Evolutionary conservation across 1,140 invertebrate species (phyloP).

Genomic region (Meloidogyne chitwoodi): DNA sequence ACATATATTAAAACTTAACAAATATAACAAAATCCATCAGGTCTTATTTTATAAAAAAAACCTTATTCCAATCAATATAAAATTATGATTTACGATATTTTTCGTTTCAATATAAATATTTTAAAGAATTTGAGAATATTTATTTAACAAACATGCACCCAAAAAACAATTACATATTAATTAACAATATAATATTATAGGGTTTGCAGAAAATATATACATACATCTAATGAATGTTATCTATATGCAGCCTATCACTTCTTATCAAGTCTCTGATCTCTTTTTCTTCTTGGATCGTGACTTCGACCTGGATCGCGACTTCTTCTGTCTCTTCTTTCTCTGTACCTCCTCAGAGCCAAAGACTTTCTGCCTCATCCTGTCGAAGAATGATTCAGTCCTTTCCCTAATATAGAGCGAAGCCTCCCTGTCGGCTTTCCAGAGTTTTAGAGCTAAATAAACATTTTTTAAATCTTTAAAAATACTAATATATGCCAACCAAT

Average conservation of each 20-base stretch:
- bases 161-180: too few species aligned
- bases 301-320: background rate
- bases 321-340: background rate
- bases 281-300: background rate
- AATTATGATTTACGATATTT: too few species aligned
- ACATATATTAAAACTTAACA: too few species aligned
- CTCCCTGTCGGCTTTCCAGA: background rate
- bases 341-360: background rate
- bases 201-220: background rate
- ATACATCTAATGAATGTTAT: background rate
- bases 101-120: too few species aligned
- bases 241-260: background rate
- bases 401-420: background rate
- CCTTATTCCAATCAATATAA: too few species aligned
- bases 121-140: too few species aligned
- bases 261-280: background rate
- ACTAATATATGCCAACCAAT: background rate
- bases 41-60: too few species aligned
- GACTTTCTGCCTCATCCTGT: background rate
- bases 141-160: too few species aligned
- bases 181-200: too few species aligned
- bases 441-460: background rate
- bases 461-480: too few species aligned
- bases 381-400: background rate
- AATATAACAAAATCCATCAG: too few species aligned